These are phyloP conservation scores for Zaprionus lineosus DNA, from an alignment of 2,888 invertebrate genomes.

Conservation along the genomic window DNA sequence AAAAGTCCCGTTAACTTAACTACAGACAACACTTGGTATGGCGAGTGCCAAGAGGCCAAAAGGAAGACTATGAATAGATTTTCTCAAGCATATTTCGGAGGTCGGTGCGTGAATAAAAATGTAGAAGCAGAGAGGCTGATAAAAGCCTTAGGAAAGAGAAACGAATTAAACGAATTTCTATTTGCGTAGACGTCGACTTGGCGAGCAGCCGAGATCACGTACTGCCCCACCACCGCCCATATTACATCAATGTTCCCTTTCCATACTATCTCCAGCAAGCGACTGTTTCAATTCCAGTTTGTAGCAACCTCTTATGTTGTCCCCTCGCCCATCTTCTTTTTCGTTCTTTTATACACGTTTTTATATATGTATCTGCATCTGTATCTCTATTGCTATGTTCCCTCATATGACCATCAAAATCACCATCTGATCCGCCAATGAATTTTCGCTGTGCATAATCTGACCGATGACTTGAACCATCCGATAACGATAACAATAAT, in stretches of 20 bases:
- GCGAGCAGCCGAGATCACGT: too few species aligned
- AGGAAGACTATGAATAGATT: conserved; percentile 78
- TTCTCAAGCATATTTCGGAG: conserved; percentile 83
- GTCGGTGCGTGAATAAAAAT: conserved; percentile 76
- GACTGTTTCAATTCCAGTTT: conserved; percentile 41
- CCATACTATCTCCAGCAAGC: conserved; percentile 4
- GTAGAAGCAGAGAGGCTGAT: conserved; percentile 9
- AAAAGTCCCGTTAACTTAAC: conserved; percentile 35
- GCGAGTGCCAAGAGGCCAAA: conserved; percentile 39
- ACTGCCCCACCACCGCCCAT: too few species aligned
- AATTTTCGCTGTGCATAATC: conserved; percentile 32
- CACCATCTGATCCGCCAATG: conserved; percentile 33
- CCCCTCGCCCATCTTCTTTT: conserved; percentile 42
- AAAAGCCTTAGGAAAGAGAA: conserved; percentile 2
- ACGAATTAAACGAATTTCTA: conserved; percentile 1
- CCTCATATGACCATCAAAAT: conserved; percentile 46
- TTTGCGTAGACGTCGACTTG: conserved; percentile 32
- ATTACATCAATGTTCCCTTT: too few species aligned
- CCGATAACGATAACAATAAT: conserved; percentile 8
- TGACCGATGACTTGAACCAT: conserved; percentile 22
- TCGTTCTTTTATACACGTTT: too few species aligned
- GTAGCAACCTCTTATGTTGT: conserved; percentile 30
- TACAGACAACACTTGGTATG: conserved; percentile 31
- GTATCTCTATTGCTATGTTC: conserved; percentile 49
- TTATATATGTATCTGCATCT: conserved; percentile 25